Conservation (phyloP, 2,797 vertebrate genomes). For the Typhlichthys subterraneus region DNA sequence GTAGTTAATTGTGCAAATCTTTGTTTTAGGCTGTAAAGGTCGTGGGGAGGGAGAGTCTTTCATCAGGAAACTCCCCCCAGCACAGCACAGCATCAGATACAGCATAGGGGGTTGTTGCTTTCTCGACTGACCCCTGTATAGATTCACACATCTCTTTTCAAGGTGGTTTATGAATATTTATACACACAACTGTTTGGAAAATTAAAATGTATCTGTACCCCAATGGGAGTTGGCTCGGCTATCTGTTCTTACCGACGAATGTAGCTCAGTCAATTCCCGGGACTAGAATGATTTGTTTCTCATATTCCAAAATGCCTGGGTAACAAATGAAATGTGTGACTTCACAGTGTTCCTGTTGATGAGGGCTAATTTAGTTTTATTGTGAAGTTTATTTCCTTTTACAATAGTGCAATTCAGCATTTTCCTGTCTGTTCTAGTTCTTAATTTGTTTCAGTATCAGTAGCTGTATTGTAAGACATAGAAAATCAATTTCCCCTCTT, state of each 20-base stretch:
- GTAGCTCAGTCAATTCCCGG: slow-evolving; percentile 28
- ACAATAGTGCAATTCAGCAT: slow-evolving; percentile 34
- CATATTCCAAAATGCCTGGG: slow-evolving; percentile 49
- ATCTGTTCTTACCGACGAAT: slow-evolving; percentile 57
- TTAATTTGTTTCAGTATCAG: no score
- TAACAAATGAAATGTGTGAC: slow-evolving; percentile 56
- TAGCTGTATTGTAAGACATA: neutral
- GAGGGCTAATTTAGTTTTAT: slow-evolving; percentile 50
- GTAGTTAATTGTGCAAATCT: slow-evolving; percentile 85
- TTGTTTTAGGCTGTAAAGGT: slow-evolving; percentile 84
- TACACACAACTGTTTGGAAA: slow-evolving; percentile 75
- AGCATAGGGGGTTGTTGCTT: slow-evolving; percentile 47
- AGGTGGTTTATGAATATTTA: slow-evolving; percentile 79
- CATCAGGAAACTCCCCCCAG: slow-evolving; percentile 58
- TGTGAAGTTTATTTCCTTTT: slow-evolving; percentile 35
- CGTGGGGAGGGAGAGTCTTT: slow-evolving; percentile 73
- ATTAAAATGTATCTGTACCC: slow-evolving; percentile 73
- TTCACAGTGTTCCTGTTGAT: slow-evolving; percentile 25
- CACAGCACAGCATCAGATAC: slow-evolving; percentile 55
- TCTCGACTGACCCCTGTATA: slow-evolving; percentile 63
- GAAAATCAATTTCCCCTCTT: slow-evolving; percentile 22
- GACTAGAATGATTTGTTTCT: slow-evolving; percentile 41
- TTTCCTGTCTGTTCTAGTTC: slow-evolving; percentile 24
- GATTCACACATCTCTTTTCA: slow-evolving; percentile 64
- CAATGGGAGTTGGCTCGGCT: slow-evolving; percentile 64